Base-by-base conservation (phyloP, 2,113 vertebrate species). In the Globicephala melas region DNA sequence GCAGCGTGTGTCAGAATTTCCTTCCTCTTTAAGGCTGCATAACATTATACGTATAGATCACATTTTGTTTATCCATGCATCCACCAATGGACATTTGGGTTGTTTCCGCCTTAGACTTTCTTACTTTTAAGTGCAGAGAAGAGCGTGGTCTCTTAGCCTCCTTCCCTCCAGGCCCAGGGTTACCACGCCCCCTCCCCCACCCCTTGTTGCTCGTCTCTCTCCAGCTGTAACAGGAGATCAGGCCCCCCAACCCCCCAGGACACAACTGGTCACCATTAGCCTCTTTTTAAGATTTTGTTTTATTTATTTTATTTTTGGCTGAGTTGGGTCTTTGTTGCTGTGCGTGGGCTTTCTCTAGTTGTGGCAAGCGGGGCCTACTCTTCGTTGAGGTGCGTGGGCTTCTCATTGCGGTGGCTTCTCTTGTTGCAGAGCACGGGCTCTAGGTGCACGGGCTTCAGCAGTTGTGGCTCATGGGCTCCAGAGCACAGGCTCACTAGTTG, bases 21-120 rank as follows among this genome's bases (percentile, higher is more conserved):
- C 74, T 62, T 65, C n/a, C 33, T 81, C 20, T 65, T 31, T 23
- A 50, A 83, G 70, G 33, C 60, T 60, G 38, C 60, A 33, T 15
- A 13, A 17, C 8, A 1, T 12, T 41, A 8, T 38, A 12, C 31
- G 1, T 36, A 0, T 12, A 9, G 3, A 13, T 28, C n/a, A 11
- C 44, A 0, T 33, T 31, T 53, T 23, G 13, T 31, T 38, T 55
- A 60, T 67, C 33, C 5, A 2, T 14, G 47, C 63, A n/a, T 47
- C 53, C 8, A 13, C 36, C 47, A 0, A 0, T 3, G 14, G 71
- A 31, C 25, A 5, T 85, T 47, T 13, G 21, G 25, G 38, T n/a
- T 63, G 28, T 55, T 62, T 68, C 21, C 31, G 28, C 26, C 79
- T 26, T 73, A 73, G 58, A 60, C 11, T 65, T 67, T 10, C 65